Evolutionary conservation across 2,797 vertebrate genomes (phyloP).

Genomic region (Podargus strigoides): DNA sequence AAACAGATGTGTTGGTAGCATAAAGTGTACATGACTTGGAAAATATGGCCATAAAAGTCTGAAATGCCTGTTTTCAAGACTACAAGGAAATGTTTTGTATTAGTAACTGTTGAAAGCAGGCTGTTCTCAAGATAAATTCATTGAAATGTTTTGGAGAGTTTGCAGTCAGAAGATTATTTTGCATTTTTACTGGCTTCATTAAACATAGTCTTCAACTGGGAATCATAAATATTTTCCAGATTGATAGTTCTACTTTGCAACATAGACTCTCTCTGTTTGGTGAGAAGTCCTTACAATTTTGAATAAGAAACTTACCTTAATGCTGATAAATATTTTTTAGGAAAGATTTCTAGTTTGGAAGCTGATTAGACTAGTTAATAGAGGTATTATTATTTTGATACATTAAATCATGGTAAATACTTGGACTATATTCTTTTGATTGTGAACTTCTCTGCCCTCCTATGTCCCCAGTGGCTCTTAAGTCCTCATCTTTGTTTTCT

Average conservation of each 20-base stretch:
- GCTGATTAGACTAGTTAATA: not conserved
- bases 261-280: not conserved
- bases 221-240: not conserved
- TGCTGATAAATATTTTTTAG: not conserved
- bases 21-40: not conserved
- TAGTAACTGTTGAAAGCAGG: not conserved
- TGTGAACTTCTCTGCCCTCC: rapidly evolving
- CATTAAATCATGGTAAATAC: not conserved
- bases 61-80: not conserved
- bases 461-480: too few relatives aligned
- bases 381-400: not conserved
- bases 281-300: not conserved
- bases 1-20: not conserved
- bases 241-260: not conserved
- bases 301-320: not conserved
- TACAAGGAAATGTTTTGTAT: not conserved
- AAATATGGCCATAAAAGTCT: not conserved
- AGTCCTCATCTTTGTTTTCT: not conserved
- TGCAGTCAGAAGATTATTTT: not conserved
- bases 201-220: not conserved
- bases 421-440: not conserved
- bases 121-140: not conserved
- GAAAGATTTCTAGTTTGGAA: not conserved
- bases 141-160: not conserved
- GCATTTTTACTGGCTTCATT: not conserved